Evolutionary conservation across 1,140 invertebrate species (phyloP), one percentile per base, ranked within the genome.

Genomic region (Bombyx mori): DNA sequence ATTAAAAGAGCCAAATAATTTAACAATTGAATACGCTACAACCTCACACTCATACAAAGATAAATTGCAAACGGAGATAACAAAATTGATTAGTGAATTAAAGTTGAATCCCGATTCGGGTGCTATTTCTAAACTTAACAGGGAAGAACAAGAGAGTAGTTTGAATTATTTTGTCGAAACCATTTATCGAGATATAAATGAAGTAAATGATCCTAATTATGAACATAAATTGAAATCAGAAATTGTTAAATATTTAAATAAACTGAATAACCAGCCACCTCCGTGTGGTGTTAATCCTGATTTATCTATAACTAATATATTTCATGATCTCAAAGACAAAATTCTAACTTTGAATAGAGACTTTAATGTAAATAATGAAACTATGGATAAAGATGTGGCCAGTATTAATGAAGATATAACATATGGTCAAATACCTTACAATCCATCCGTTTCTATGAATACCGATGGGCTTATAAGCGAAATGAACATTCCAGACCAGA

Each of bases 51-150:
- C n/a, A 52, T 61, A 63, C 26, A 62, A 59, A 44, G 55, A 62
- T 18, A 12, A 62, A 55, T 44, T 68, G 8, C 52, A 58, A 48
- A 60, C 44, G 35, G 49, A 47, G 50, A 60, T 60, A 22, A 5
- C 58, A 1, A 56, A 65, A 44, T 68, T 62, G 66, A 46, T 65
- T 0, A 42, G 48, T 8, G 49, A 56, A 26, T 54, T 69, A 54
- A 60, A 60, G 1, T 56, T 66, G 7, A 58, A 52, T 45, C 56
- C 56, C 8, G 54, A 57, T 45, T 12, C 53, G 0, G 53, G 56
- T 43, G 54, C 51, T 5, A 52, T 56, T 7, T 12, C 47, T 8
- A 58, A 63, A 56, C 18, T 54, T 18, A n/a, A 55, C 12, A 63
- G 52, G 49, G 50, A 63, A 6, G 56, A 63, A 6, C 49, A 60